These are phyloP conservation scores for Dendrocincla fuliginosa DNA, from an alignment of 2,797 vertebrate genomes.

Conservation along the genomic window DNA sequence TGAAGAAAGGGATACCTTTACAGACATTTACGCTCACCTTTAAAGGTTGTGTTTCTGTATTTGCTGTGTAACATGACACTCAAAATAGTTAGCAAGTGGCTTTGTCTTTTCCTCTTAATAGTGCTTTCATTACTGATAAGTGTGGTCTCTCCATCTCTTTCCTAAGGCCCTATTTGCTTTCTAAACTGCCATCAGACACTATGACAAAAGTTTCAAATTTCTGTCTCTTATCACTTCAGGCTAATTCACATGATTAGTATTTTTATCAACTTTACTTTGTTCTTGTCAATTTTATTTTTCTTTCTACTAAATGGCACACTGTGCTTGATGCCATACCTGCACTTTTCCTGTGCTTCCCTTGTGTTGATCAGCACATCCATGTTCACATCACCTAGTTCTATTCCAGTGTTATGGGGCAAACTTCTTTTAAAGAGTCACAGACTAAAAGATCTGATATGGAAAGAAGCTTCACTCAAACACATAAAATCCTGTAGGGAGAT, in stretches of 20 bases:
- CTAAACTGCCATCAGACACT: background rate
- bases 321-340: background rate
- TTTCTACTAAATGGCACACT: background rate
- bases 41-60: background rate
- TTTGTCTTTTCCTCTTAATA: conserved; percentile 4
- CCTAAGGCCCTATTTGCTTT: background rate
- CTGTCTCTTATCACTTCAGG: background rate
- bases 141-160: background rate
- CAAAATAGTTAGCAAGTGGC: background rate
- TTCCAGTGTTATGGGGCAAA: background rate
- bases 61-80: background rate
- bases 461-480: background rate
- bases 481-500: background rate
- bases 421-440: background rate
- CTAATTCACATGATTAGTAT: background rate
- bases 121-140: background rate
- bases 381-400: background rate
- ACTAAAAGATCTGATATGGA: background rate
- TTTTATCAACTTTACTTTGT: background rate
- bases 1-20: background rate
- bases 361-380: background rate
- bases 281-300: background rate
- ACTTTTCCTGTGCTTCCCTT: background rate
- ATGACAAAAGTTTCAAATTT: background rate
- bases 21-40: background rate